phyloP scores from a whole-genome alignment of 30 jellyfish, hydroid and myxozoan species.

The Turritopsis dohrnii region DNA sequence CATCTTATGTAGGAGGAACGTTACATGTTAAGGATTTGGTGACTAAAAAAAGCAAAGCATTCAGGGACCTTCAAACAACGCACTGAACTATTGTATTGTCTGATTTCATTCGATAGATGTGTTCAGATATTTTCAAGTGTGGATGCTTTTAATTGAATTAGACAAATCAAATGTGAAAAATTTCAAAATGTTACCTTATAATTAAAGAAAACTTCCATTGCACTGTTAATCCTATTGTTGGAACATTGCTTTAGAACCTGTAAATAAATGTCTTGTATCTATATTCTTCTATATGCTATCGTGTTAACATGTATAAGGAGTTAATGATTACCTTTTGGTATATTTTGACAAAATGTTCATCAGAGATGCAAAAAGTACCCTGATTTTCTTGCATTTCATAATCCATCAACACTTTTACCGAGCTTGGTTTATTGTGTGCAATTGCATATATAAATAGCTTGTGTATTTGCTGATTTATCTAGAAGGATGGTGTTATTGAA shows the following conservation, averaged over 20 bases:
- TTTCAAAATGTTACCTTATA: neutral
- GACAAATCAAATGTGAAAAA: neutral
- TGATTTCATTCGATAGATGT: too few relatives aligned
- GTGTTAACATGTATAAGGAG: too few relatives aligned
- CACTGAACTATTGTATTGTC: too few relatives aligned
- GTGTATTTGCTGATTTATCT: neutral
- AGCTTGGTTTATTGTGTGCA: neutral
- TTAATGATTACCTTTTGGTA: slow-evolving; percentile 1
- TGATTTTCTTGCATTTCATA: neutral
- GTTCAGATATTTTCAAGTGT: too few relatives aligned
- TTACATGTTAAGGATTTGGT: neutral
- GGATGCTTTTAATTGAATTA: too few relatives aligned
- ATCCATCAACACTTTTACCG: neutral
- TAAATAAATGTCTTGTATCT: too few relatives aligned
- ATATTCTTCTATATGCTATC: too few relatives aligned
- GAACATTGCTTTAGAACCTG: neutral
- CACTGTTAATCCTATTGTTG: neutral
- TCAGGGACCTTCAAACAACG: too few relatives aligned
- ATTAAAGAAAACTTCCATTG: neutral
- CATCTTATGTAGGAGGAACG: too few relatives aligned
- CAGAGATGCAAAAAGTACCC: neutral
- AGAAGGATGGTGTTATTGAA: neutral
- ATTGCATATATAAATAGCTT: neutral
- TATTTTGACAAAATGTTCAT: neutral
- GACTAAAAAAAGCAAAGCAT: neutral